These are phyloP conservation scores for Glyphotaelius pellucidus DNA, from an alignment of 2,888 invertebrate genomes.

Conservation along the genomic window DNA sequence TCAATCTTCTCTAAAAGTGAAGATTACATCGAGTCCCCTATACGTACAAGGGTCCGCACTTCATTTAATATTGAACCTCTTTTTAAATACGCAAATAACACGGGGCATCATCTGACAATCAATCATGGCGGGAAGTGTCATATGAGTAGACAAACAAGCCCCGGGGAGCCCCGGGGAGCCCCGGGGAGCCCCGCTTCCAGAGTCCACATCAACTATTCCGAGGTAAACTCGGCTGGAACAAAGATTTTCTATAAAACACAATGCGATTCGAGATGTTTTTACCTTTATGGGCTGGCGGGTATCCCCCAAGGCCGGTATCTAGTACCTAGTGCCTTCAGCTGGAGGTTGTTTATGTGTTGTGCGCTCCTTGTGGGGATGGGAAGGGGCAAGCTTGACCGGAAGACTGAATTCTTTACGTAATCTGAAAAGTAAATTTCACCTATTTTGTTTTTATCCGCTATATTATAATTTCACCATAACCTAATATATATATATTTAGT, in stretches of 20 bases:
- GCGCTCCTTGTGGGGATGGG: background rate
- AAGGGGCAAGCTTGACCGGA: background rate
- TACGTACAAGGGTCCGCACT: background rate
- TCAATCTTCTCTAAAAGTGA: background rate
- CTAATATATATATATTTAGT: too few species aligned
- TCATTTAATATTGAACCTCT: constrained; percentile 22
- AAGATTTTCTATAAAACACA: constrained; percentile 53
- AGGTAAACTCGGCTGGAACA: constrained; percentile 40
- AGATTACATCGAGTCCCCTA: background rate
- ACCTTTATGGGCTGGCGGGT: constrained; percentile 52
- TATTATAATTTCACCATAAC: background rate
- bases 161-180: constrained; percentile 4
- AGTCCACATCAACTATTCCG: constrained; percentile 39
- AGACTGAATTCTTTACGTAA: background rate
- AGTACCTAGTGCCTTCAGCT: background rate
- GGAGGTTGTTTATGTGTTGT: constrained; percentile 10
- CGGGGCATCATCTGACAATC: constrained; percentile 47
- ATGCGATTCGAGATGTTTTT: constrained; percentile 41
- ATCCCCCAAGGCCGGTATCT: constrained; percentile 41
- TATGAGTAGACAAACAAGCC: constrained; percentile 25
- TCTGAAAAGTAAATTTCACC: background rate
- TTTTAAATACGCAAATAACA: constrained; percentile 30
- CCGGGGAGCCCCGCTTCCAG: background rate
- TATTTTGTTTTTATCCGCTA: background rate
- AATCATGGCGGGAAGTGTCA: constrained; percentile 54